Evolutionary conservation across 2,113 vertebrate genomes (phyloP).

Genomic region (Azemiops feae): DNA sequence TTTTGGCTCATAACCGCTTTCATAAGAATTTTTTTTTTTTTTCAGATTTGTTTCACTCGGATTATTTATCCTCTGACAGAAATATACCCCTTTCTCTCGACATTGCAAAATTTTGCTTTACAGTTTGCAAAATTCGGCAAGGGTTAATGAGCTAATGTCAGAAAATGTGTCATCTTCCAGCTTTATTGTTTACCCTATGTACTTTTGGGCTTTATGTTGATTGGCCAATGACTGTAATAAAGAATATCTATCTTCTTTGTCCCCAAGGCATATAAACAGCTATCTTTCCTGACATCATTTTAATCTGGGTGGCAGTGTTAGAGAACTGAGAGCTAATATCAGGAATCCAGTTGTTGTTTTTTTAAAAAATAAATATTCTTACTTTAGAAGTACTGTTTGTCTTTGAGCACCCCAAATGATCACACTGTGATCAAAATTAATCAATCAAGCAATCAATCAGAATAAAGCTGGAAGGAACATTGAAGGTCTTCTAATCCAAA

Average conservation of each 20-base stretch:
- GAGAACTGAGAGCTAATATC: not conserved
- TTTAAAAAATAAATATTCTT: not conserved
- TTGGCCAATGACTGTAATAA: not conserved
- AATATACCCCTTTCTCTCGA: not conserved
- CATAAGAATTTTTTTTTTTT: not conserved
- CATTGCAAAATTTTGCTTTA: not conserved
- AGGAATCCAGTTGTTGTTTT: not conserved
- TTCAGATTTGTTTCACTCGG: not conserved
- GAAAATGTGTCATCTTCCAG: not conserved
- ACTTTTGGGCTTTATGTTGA: not conserved
- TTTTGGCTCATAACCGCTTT: not conserved
- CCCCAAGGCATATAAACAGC: not conserved
- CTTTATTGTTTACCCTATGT: not conserved
- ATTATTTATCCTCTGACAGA: not conserved
- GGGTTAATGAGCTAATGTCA: not conserved
- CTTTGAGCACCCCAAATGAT: not conserved
- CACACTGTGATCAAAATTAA: no score
- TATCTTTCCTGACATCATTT: not conserved
- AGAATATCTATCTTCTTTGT: not conserved
- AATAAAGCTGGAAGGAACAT: no score
- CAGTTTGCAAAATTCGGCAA: not conserved
- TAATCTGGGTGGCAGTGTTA: not conserved
- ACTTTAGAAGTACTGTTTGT: not conserved
- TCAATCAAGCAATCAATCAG: no score
- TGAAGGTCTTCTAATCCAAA: no score